Conservation (phyloP, 2,797 vertebrate species). For the Poeciliopsis gracilis region DNA sequence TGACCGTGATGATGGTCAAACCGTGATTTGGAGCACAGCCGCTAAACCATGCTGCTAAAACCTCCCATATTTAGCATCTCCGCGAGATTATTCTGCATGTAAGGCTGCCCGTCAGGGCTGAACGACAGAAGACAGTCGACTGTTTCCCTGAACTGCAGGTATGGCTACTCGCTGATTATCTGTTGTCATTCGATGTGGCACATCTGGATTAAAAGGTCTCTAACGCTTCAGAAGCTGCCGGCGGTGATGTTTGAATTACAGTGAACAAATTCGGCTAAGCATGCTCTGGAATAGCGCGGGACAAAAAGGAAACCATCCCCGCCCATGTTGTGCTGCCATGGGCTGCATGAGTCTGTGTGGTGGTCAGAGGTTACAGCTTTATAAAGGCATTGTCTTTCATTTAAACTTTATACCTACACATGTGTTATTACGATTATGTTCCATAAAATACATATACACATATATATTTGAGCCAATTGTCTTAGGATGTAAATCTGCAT, state of each 20-base stretch:
- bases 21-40: constrained; percentile 43
- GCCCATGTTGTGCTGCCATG: constrained; percentile 4
- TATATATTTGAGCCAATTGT: background rate
- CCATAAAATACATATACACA: background rate
- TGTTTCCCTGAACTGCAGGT: constrained; percentile 43
- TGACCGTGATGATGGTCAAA: constrained; percentile 33
- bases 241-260: background rate
- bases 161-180: constrained; percentile 36
- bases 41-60: background rate
- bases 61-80: background rate
- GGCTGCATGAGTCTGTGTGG: constrained; percentile 17
- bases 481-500: constrained; percentile 14
- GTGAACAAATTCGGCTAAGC: background rate
- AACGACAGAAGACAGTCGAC: background rate
- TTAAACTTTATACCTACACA: background rate
- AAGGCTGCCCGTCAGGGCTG: background rate
- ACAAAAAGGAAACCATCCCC: background rate
- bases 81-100: background rate
- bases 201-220: constrained; percentile 39
- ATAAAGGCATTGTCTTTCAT: background rate
- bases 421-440: background rate
- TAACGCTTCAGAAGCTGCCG: background rate
- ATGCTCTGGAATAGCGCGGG: background rate
- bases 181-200: constrained; percentile 13
- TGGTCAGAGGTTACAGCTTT: constrained; percentile 6